phyloP scores from a whole-genome alignment of 2,888 invertebrate species.

The Agrotis segetum region DNA sequence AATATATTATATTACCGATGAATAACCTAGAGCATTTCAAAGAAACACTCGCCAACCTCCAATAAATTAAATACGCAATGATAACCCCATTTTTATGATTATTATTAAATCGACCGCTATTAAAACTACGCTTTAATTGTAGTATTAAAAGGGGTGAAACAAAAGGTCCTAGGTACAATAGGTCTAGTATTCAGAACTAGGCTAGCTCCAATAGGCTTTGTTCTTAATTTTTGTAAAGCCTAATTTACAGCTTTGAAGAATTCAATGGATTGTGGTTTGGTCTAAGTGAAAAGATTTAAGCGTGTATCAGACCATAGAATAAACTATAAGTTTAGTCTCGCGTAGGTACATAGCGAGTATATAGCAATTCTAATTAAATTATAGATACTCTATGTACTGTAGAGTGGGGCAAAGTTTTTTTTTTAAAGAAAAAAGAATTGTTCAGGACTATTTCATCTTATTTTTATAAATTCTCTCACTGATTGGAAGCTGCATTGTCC shows the following conservation, averaged over 20 bases:
- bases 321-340: too few relatives aligned
- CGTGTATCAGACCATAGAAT: too few relatives aligned
- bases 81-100: conserved; percentile 30
- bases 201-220: conserved; percentile 49
- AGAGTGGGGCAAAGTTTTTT: too few relatives aligned
- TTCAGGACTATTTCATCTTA: too few relatives aligned
- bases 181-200: conserved; percentile 53
- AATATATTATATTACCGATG: too few relatives aligned
- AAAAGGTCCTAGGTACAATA: conserved; percentile 56
- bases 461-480: too few relatives aligned
- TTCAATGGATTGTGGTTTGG: conserved; percentile 52
- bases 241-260: conserved; percentile 62
- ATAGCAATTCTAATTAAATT: too few relatives aligned
- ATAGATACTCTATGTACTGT: too few relatives aligned
- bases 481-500: too few relatives aligned
- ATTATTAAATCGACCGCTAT: conserved; percentile 36
- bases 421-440: too few relatives aligned
- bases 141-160: conserved; percentile 40
- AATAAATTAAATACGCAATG: conserved; percentile 5
- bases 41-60: neutral
- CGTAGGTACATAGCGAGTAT: too few relatives aligned
- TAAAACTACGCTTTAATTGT: conserved; percentile 41
- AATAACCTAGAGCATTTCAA: neutral
- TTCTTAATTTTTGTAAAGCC: conserved; percentile 47
- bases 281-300: conserved; percentile 16